Evolutionary conservation across 2,888 invertebrate genomes (phyloP), one percentile per base, ranked within the genome.

Genomic region (Coremacera marginata): DNA sequence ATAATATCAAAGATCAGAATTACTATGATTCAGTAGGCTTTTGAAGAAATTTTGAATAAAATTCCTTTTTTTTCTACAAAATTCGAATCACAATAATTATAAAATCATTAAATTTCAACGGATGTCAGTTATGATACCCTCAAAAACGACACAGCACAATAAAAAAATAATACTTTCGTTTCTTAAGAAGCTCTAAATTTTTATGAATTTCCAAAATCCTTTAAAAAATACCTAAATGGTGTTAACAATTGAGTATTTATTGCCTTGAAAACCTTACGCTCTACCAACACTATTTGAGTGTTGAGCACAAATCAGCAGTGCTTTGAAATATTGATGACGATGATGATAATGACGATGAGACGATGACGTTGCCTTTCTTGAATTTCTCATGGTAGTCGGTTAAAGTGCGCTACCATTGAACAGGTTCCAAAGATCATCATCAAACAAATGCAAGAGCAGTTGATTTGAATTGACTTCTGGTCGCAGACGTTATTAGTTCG

Each of bases 211-310:
- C 49, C 25, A 27, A 19, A 44, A 16, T 44, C 65, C 44, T 63
- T 31, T 76, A 52, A 49, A 27, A 31, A 62, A 68, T 65, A 78
- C 74, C 74, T 76, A 78, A 78, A 76, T 78, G 74, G 73, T 74
- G 73, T 76, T 76, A 76, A 51, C 78, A 78, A 78, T 76, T 76
- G 76, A 74, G 70, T 44, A 63, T 67, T 78, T 74, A 75, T 76
- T 76, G 67, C 74, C 78, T 68, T 27, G 19, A 76, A 37, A 70
- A 70, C 9, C 4, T 27, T 51, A 31, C 11, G 19, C 49, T 25
- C 49, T 25, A 27, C 27, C 51, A 16, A 19, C 22, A 31, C 31
- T 63, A 9, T 27, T 22, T 27, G 27, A 4, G 27, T 27, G 34
- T 34, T 65, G 27, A 31, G 16, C 16, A 0, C 34, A 44, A 44